phyloP scores from a whole-genome alignment of 2,888 invertebrate species.

The Megamerina dolium region DNA sequence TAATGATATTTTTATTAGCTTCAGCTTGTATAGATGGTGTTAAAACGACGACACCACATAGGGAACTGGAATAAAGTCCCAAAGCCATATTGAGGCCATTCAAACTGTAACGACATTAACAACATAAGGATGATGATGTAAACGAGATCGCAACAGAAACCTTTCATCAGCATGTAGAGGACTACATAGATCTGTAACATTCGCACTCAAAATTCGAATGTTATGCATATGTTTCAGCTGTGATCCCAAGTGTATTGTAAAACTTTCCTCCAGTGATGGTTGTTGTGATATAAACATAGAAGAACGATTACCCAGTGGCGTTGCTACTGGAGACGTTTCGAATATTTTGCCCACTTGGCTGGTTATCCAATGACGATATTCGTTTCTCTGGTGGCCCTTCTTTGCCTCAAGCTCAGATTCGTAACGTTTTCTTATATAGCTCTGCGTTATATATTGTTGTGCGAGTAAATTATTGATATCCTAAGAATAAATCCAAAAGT shows the following conservation, averaged over 20 bases:
- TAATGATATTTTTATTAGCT: conserved; percentile 45
- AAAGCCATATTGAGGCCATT: conserved; percentile 80
- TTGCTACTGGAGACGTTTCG: conserved; percentile 39
- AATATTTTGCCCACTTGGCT: conserved; percentile 47
- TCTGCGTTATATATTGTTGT: conserved; percentile 75
- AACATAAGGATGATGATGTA: conserved; percentile 3
- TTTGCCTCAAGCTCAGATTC: conserved; percentile 79
- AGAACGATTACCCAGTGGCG: conserved; percentile 46
- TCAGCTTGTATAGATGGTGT: conserved; percentile 49
- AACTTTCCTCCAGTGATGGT: conserved; percentile 79
- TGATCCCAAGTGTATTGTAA: conserved; percentile 95
- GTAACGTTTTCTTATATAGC: conserved; percentile 78
- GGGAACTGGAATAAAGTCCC: conserved; percentile 85
- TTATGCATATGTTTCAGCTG: conserved; percentile 99
- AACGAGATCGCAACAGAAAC: conserved; percentile 17
- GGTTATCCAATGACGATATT: conserved; percentile 83
- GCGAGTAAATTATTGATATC: conserved; percentile 80
- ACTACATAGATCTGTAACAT: conserved; percentile 74
- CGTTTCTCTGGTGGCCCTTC: conserved; percentile 75
- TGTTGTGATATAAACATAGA: conserved; percentile 49
- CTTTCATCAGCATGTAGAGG: conserved; percentile 51
- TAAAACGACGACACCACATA: conserved; percentile 81
- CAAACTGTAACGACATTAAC: conserved; percentile 28
- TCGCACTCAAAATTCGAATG: conserved; percentile 81
- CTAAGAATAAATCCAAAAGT: conserved; percentile 8